Percentiles rank a stretch among this genome's conserved stretches.
Conservation (phyloP, 2,797 vertebrate species). For the Pelochelys cantorii region DNA sequence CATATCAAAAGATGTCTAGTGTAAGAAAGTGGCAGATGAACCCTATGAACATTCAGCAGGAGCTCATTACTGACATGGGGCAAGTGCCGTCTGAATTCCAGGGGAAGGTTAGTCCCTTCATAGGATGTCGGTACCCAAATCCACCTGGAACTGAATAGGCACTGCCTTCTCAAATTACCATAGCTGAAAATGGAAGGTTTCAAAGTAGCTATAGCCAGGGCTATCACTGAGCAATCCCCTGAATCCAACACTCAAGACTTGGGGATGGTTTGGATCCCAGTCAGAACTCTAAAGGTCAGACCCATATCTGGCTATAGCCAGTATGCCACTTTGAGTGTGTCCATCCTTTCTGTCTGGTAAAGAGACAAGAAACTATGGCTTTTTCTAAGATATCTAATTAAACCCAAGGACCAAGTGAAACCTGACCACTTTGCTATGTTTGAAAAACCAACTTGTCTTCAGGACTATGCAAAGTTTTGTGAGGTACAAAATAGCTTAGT, state of each 20-base stretch:
- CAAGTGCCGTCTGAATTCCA: neutral
- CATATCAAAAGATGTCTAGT: rapidly evolving
- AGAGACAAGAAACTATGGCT: neutral
- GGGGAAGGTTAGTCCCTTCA: neutral
- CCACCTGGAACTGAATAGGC: neutral
- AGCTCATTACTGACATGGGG: neutral
- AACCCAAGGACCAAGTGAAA: neutral
- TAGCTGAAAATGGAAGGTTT: neutral
- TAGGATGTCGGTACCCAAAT: neutral
- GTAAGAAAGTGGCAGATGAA: neutral
- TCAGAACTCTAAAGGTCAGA: neutral
- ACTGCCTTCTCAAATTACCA: neutral
- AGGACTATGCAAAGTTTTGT: conserved; percentile 53
- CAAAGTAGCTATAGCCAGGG: neutral
- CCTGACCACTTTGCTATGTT: neutral
- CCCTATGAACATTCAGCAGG: neutral
- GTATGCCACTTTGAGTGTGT: neutral
- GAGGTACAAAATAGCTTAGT: conserved; percentile 37
- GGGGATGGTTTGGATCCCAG: neutral
- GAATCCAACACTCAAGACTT: neutral
- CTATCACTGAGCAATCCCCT: neutral
- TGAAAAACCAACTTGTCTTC: neutral
- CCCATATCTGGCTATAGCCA: rapidly evolving
- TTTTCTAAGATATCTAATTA: neutral
- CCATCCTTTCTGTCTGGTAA: neutral